Base-by-base conservation (phyloP, 1,140 invertebrate species). In the Hesperophylax magnus region DNA sequence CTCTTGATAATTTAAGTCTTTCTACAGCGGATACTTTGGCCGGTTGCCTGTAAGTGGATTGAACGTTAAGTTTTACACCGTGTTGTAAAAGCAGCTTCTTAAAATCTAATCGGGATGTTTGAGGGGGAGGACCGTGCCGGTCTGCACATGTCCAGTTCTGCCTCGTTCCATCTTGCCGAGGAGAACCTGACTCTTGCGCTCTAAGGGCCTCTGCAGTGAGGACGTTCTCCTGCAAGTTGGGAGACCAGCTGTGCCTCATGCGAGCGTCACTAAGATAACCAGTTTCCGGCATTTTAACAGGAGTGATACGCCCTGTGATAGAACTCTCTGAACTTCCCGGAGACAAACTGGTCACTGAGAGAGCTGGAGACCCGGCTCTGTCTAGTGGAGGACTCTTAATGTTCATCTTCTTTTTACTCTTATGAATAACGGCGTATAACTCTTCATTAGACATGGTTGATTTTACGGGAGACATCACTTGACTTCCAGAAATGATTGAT, bases 1-100 rank as follows among this genome's bases (percentile, higher is more conserved):
- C 92, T 85, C 92, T 93, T 0, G 94, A 93, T 34, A 95, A 87
- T 88, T 95, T 96, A 7, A 97, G 86, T 86, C 96, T 93, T 86
- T 97, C 96, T 4, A 96, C 95, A 6, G 96, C 96, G 17, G 96
- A 96, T 0, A 95, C 86, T 84, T 95, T 94, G 9, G 89, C 89
- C 75, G 90, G 87, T 87, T 85, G 91, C 87, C 80, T 92, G 91
- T 85, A 91, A 88, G 78, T 91, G 88, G 88, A 93, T 91, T 88
- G 87, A 81, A 89, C 91, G 78, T 89, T 90, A 15, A 90, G 82
- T 86, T 89, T 91, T 8, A 92, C 89, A 81, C 93, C 92, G 67
- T 94, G 93, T 84, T 95, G 94, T 7, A 95, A 88, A 2, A 97
- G 88, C 15, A 97, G 87, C 84, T 94, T 93, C 86, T 97, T 97